These are phyloP conservation scores for Aspidapion aeneum DNA, from an alignment of 2,888 invertebrate genomes.

Conservation along the genomic window DNA sequence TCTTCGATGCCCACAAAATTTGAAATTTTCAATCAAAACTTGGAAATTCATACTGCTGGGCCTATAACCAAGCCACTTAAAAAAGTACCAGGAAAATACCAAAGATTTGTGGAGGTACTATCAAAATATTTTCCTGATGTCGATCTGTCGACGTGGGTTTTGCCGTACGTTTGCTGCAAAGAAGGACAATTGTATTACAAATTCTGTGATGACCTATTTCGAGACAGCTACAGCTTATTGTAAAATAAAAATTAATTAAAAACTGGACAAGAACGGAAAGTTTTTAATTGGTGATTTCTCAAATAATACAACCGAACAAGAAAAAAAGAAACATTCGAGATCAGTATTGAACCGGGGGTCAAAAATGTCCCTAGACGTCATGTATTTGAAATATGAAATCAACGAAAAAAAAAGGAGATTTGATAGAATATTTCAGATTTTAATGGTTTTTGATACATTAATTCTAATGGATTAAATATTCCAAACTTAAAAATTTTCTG, in stretches of 20 bases:
- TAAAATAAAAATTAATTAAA: conserved; percentile 16
- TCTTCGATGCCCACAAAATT: not conserved
- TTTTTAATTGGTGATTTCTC: too few relatives aligned
- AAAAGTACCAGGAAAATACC: conserved; percentile 32
- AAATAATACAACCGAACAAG: too few relatives aligned
- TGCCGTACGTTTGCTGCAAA: conserved; percentile 41
- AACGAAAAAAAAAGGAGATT: too few relatives aligned
- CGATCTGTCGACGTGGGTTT: conserved; percentile 33
- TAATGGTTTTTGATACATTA: too few relatives aligned
- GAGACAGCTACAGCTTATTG: conserved; percentile 33
- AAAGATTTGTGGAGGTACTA: conserved; percentile 37
- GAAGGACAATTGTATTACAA: conserved; percentile 43
- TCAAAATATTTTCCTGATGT: conserved; percentile 36
- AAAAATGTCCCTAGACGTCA: too few relatives aligned
- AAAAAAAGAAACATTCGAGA: too few relatives aligned
- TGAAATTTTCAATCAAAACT: not conserved
- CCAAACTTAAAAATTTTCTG: too few relatives aligned
- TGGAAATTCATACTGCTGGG: not conserved
- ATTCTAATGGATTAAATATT: too few relatives aligned
- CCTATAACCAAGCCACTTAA: conserved; percentile 18
- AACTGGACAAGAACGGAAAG: not conserved
- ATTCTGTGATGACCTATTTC: conserved; percentile 33
- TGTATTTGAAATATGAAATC: too few relatives aligned
- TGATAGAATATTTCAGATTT: too few relatives aligned
- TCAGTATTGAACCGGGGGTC: too few relatives aligned